These are phyloP conservation scores for Zosterops lateralis DNA, from an alignment of 2,113 vertebrate genomes.

Conservation along the genomic window DNA sequence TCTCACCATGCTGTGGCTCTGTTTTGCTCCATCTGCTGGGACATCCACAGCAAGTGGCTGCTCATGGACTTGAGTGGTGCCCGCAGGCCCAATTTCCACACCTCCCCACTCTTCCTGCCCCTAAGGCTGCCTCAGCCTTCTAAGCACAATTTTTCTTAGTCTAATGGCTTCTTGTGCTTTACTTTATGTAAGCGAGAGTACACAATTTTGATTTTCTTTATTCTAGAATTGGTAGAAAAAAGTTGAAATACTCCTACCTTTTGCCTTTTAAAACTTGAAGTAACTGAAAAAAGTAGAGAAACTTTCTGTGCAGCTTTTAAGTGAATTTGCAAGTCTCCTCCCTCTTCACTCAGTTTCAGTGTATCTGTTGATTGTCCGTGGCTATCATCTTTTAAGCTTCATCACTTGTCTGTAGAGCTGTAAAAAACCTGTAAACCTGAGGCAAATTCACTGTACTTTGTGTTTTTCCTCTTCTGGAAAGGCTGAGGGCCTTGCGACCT, in stretches of 20 bases:
- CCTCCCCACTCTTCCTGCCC: neutral
- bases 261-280: neutral
- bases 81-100: accelerated
- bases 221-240: neutral
- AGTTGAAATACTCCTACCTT: neutral
- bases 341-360: neutral
- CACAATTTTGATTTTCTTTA: neutral
- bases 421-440: neutral
- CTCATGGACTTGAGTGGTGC: neutral
- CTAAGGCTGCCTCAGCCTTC: neutral
- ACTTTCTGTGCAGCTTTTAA: slow-evolving; percentile 1
- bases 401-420: neutral
- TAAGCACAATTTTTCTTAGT: neutral
- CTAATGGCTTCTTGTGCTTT: neutral
- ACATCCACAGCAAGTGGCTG: accelerated
- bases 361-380: neutral
- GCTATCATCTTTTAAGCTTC: neutral
- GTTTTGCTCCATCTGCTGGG: neutral
- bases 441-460: neutral
- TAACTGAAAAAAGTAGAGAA: neutral
- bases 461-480: neutral
- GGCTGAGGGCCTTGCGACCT: neutral
- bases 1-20: accelerated
- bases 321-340: neutral
- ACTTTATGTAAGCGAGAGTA: neutral